phyloP scores from a whole-genome alignment of 2,113 vertebrate genomes.

The Ageneiosus marmoratus region DNA sequence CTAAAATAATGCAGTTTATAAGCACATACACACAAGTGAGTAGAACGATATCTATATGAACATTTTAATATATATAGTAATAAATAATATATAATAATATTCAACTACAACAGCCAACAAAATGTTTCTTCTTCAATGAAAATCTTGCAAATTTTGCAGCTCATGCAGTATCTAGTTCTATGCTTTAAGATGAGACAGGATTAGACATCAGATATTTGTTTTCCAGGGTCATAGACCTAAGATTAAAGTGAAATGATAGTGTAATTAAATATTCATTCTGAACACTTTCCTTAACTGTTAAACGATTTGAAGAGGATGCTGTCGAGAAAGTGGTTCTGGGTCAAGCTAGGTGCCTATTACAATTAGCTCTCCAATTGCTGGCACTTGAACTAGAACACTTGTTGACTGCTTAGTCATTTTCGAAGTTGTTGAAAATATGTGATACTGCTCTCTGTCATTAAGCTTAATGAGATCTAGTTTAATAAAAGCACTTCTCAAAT shows the following conservation, averaged over 20 bases:
- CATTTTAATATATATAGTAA: no score
- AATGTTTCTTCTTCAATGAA: not conserved
- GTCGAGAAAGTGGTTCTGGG: not conserved
- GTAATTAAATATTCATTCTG: not conserved
- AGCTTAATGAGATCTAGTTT: not conserved
- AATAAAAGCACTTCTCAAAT: not conserved
- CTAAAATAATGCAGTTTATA: no score
- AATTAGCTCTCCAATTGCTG: not conserved
- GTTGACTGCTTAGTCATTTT: not conserved
- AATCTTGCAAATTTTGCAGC: not conserved
- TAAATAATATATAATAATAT: no score
- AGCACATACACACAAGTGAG: no score
- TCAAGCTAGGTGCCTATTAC: constrained; percentile 12
- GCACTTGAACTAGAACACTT: not conserved
- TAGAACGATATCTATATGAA: no score
- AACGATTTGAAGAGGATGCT: not conserved
- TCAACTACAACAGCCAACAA: not conserved
- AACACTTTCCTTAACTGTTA: not conserved
- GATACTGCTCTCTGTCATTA: not conserved
- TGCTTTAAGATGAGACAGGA: not conserved
- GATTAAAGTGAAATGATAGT: not conserved
- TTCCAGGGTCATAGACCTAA: not conserved
- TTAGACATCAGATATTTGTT: not conserved
- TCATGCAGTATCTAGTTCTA: not conserved
- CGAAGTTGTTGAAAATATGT: not conserved